Base-by-base conservation (phyloP, 2,113 vertebrate species). In the Anoura caudifer region DNA sequence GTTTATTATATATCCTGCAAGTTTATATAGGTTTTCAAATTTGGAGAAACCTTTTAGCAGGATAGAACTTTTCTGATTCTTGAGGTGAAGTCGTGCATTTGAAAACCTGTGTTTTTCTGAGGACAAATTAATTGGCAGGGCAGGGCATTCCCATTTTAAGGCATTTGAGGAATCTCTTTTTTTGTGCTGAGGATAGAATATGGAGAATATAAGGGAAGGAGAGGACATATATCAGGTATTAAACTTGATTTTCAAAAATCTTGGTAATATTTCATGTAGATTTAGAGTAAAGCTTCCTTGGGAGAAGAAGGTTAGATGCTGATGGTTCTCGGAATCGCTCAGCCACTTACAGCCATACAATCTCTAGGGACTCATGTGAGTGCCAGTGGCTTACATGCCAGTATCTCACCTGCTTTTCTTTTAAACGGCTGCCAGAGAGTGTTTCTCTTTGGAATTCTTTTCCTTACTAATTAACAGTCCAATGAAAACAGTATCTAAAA, bases 221-320 rank as follows among this genome's bases (percentile, higher is more conserved):
- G 45, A 87, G 45, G 9, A 4, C 61, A 3, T 36, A 20, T 1
- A 28, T 84, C 45, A 87, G 26, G 11, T 83, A 47, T 19, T 82
- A 83, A 92, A 83, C 13, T 75, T 92, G 45, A 45, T 67, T 90
- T 95, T 84, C 3, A 90, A 63, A 59, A 77, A 90, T 77, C 67
- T 92, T 91, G 10, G 36, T 67, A 65, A 7, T 52, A 24, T 10
- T 87, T 87, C 10, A 31, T 56, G 87, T 67, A 50, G 65, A 41
- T 76, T 28, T 85, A 45, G 24, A 93, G 59, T 33, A 88, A 70
- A 81, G 2, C 9, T 41, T 5, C 19, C 77, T 90, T 9, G 86
- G 36, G 36, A 54, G 73, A 31, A 69, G 43, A 83, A 41, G 63
- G 28, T 69, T 67, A 65, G 72, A 28, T n/a, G 24, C 24, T 83